These are phyloP conservation scores for Ifrita kowaldi DNA, from an alignment of 2,113 vertebrate species.

Conservation along the genomic window DNA sequence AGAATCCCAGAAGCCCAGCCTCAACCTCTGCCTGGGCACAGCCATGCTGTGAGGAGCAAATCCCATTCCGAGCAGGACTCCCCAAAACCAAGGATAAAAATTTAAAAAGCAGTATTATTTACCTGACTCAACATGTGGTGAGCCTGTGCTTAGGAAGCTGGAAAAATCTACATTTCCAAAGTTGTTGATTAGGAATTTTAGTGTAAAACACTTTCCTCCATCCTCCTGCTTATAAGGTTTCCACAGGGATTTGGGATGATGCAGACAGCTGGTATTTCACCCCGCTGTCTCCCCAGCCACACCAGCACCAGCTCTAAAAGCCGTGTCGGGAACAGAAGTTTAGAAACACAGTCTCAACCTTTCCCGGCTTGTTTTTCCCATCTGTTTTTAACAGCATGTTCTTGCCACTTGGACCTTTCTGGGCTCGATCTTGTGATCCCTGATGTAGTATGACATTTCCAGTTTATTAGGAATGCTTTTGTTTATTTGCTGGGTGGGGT, in stretches of 20 bases:
- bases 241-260: background rate
- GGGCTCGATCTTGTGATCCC: conserved; percentile 44
- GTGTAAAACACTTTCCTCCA: background rate
- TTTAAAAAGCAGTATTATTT: background rate
- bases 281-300: background rate
- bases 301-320: background rate
- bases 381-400: conserved; percentile 58
- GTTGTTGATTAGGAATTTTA: background rate
- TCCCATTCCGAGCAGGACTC: background rate
- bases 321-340: background rate
- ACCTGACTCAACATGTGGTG: background rate
- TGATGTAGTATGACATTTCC: conserved; percentile 53
- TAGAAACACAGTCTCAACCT: conserved; percentile 12
- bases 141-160: background rate
- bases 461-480: conserved; percentile 58
- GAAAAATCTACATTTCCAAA: background rate
- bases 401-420: conserved; percentile 57
- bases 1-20: background rate
- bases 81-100: background rate
- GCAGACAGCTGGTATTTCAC: background rate
- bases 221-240: background rate
- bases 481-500: conserved; percentile 13
- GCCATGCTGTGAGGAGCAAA: background rate
- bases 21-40: background rate
- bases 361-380: conserved; percentile 43